Conservation (phyloP, 1,140 invertebrate species). For the Pseudomyrmex sp. region DNA sequence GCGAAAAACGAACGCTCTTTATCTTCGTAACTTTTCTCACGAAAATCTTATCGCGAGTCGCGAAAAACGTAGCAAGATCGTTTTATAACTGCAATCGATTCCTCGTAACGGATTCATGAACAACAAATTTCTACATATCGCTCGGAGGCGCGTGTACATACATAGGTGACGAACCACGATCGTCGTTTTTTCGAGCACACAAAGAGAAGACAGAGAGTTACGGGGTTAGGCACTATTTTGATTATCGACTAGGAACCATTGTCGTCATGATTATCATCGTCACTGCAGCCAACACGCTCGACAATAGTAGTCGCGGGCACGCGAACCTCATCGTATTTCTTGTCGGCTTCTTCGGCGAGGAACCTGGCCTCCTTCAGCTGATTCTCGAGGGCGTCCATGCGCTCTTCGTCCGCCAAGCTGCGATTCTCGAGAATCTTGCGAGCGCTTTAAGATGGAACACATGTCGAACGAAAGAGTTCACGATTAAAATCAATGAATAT, state of each 20-base stretch:
- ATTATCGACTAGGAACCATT: constrained; percentile 85
- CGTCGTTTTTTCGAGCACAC: constrained; percentile 67
- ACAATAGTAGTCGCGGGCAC: constrained; percentile 78
- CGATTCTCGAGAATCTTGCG: constrained; percentile 99
- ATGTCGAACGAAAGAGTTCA: constrained; percentile 60
- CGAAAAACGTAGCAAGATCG: constrained; percentile 10
- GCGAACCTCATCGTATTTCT: constrained; percentile 99
- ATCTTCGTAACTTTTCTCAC: not conserved
- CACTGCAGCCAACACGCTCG: constrained; percentile 82
- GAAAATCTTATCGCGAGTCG: not conserved
- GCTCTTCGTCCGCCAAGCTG: constrained; percentile 99
- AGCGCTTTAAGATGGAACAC: constrained; percentile 89
- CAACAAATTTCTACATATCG: not conserved
- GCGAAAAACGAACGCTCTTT: not conserved
- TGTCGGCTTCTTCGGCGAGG: constrained; percentile 99
- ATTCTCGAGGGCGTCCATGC: constrained; percentile 99
- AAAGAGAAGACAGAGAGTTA: constrained; percentile 73
- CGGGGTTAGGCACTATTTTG: constrained; percentile 82
- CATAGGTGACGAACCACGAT: constrained; percentile 40
- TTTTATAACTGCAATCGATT: constrained; percentile 5
- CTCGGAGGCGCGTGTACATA: constrained; percentile 10
- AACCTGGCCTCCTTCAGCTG: constrained; percentile 99
- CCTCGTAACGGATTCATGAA: not conserved
- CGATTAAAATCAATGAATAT: constrained; percentile 41
- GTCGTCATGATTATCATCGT: constrained; percentile 74